phyloP scores from a whole-genome alignment of 2,888 invertebrate species.

The Diarsia rubi region DNA sequence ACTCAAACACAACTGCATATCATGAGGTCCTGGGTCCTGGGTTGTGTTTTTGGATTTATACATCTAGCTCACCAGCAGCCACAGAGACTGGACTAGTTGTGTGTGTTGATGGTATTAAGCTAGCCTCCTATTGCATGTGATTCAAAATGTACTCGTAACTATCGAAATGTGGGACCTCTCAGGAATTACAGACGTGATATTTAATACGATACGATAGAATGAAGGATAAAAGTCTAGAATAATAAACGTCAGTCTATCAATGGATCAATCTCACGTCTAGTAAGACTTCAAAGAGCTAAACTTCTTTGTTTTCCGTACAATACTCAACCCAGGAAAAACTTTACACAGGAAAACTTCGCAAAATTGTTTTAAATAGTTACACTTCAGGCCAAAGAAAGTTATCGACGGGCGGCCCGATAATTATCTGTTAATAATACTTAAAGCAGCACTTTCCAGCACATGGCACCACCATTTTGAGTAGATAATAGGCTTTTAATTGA shows the following conservation, averaged over 20 bases:
- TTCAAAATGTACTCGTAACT: too few species aligned
- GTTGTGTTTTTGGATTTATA: too few species aligned
- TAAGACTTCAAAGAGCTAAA: slow-evolving; percentile 1
- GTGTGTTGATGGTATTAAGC: too few species aligned
- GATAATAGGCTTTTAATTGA: slow-evolving; percentile 87
- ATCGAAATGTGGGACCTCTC: too few species aligned
- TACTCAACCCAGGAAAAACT: slow-evolving; percentile 26
- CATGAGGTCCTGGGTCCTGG: too few species aligned
- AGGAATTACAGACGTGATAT: too few species aligned
- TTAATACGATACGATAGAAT: not conserved
- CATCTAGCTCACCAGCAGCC: too few species aligned
- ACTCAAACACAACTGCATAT: too few species aligned
- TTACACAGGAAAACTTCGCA: slow-evolving; percentile 38
- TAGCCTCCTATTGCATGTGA: too few species aligned
- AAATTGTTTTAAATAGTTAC: slow-evolving; percentile 65
- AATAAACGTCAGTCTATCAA: not conserved
- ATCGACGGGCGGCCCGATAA: slow-evolving; percentile 70
- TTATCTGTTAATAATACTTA: slow-evolving; percentile 79
- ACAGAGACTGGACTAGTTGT: too few species aligned
- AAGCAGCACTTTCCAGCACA: slow-evolving; percentile 76
- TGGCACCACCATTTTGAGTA: slow-evolving; percentile 80
- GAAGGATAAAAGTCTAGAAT: not conserved
- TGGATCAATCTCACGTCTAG: slow-evolving; percentile 1
- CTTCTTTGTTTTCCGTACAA: slow-evolving; percentile 30
- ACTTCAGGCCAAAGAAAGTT: slow-evolving; percentile 65